Conservation (phyloP, 2,888 invertebrate species). For the Mythimna albipuncta region DNA sequence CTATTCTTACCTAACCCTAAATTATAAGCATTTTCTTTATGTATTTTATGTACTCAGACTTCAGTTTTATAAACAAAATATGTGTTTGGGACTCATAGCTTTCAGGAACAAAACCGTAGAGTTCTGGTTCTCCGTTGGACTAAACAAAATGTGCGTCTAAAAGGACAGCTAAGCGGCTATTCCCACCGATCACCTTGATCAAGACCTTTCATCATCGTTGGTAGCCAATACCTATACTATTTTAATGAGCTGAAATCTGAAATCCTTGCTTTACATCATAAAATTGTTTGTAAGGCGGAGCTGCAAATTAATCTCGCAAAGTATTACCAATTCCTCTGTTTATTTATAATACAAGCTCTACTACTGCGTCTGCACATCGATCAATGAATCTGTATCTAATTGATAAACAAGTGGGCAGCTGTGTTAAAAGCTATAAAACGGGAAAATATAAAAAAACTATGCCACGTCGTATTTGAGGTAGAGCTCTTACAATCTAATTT, state of each 20-base stretch:
- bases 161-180: not conserved
- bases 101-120: not conserved
- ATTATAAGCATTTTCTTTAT: not conserved
- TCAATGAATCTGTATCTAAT: constrained; percentile 49
- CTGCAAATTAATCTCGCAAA: constrained; percentile 1
- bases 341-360: constrained; percentile 9
- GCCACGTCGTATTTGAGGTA: constrained; percentile 5
- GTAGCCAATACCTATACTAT: no score
- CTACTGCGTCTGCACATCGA: constrained; percentile 22
- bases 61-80: not conserved
- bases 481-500: constrained; percentile 23
- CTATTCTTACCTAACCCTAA: not conserved
- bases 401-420: constrained; percentile 50
- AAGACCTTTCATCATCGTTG: not conserved
- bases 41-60: not conserved
- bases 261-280: not conserved
- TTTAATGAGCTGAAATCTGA: no score
- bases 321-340: constrained; percentile 3
- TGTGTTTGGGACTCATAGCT: not conserved
- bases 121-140: not conserved
- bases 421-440: constrained; percentile 54
- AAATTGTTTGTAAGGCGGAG: not conserved
- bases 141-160: not conserved
- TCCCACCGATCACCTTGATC: not conserved
- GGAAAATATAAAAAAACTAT: constrained; percentile 28